phyloP scores from a whole-genome alignment of 2,888 invertebrate species.

The Spisula solida region DNA sequence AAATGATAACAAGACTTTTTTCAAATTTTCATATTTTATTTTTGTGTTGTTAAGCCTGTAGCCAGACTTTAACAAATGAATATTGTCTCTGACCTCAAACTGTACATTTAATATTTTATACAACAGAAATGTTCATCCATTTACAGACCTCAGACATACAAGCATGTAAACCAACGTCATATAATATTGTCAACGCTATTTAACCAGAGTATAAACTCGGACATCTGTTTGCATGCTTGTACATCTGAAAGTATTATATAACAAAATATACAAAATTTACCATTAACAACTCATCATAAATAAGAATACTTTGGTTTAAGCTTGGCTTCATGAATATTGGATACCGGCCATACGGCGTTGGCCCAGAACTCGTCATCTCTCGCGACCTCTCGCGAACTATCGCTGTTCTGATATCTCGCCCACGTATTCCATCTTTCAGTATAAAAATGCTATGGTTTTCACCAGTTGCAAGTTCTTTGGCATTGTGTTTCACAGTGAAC shows the following conservation, averaged over 20 bases:
- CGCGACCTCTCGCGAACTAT: neutral
- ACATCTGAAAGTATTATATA: constrained; percentile 17
- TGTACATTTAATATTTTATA: constrained; percentile 38
- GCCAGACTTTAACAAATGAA: constrained; percentile 40
- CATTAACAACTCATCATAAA: constrained; percentile 50
- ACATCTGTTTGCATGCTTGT: neutral
- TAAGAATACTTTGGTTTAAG: constrained; percentile 50
- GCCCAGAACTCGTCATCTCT: neutral
- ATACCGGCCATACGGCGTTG: constrained; percentile 7
- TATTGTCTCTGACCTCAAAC: constrained; percentile 27
- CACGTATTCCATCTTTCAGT: neutral
- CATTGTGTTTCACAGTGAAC: neutral
- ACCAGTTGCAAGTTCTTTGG: constrained; percentile 1
- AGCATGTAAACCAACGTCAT: constrained; percentile 6
- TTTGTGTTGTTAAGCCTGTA: constrained; percentile 40
- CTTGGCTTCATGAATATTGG: constrained; percentile 42
- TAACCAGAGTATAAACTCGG: neutral
- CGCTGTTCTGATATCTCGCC: neutral
- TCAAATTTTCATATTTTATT: constrained; percentile 44
- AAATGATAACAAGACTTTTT: constrained; percentile 16
- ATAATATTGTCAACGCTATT: neutral
- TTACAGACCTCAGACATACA: constrained; percentile 30
- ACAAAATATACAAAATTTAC: constrained; percentile 48
- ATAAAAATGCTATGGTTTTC: neutral
- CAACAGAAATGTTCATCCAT: constrained; percentile 24